These are phyloP conservation scores for Chaunax sp. DNA, from an alignment of 2,797 vertebrate genomes.

Conservation along the genomic window DNA sequence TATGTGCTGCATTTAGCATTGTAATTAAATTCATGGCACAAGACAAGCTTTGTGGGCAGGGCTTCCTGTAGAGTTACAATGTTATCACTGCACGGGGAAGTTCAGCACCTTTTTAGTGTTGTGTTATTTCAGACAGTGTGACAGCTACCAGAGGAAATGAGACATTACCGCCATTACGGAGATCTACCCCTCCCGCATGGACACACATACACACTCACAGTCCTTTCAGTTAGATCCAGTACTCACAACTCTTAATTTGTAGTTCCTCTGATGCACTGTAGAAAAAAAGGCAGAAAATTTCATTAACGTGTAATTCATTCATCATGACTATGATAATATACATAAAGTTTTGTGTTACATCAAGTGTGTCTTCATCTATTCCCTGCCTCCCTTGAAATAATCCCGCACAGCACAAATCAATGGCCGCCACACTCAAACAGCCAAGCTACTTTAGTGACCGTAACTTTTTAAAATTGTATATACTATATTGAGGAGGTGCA, in stretches of 20 bases:
- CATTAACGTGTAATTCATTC: neutral
- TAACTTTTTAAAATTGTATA: too few relatives aligned
- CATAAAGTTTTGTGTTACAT: neutral
- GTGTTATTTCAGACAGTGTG: constrained; percentile 57
- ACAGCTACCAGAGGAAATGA: constrained; percentile 32
- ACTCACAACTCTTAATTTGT: too few relatives aligned
- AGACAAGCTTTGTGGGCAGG: constrained; percentile 28
- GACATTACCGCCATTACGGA: constrained; percentile 15
- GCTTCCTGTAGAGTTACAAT: constrained; percentile 52
- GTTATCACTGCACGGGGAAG: constrained; percentile 51
- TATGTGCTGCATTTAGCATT: constrained; percentile 17
- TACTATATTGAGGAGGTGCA: too few relatives aligned
- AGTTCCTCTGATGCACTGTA: too few relatives aligned
- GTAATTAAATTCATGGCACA: constrained; percentile 43
- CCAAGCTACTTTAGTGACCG: too few relatives aligned
- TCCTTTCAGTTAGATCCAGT: neutral
- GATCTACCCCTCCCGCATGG: neutral
- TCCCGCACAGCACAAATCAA: too few relatives aligned
- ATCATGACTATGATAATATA: neutral
- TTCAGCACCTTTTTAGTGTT: constrained; percentile 47
- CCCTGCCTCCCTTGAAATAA: too few relatives aligned
- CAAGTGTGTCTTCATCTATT: too few relatives aligned
- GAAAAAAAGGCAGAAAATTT: too few relatives aligned
- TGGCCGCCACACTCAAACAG: too few relatives aligned
- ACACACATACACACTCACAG: constrained; percentile 7